These are phyloP conservation scores for Edolisoma coerulescens DNA, from an alignment of 2,113 vertebrate species.

Conservation along the genomic window DNA sequence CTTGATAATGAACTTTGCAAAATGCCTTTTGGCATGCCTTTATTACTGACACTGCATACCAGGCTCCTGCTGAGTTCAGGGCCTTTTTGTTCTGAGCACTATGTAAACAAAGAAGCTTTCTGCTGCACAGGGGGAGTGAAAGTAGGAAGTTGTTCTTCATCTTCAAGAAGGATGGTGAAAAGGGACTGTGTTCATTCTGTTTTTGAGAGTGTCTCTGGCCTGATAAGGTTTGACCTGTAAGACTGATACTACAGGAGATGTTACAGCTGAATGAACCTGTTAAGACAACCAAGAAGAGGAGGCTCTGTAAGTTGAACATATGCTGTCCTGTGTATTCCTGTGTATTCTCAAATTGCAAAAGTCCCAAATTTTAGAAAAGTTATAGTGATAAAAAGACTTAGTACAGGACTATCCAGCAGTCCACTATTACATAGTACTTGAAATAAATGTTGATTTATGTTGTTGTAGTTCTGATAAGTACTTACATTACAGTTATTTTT, in stretches of 20 bases:
- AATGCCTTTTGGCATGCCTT: neutral
- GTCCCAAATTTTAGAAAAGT: neutral
- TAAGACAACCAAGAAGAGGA: neutral
- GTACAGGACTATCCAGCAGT: neutral
- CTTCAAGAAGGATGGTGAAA: neutral
- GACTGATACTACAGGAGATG: neutral
- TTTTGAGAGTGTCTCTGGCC: neutral
- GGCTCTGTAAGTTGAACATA: neutral
- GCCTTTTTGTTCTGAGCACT: neutral
- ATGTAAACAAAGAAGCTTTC: neutral
- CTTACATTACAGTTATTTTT: slow-evolving; percentile 37
- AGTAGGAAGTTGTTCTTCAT: neutral
- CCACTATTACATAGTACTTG: neutral
- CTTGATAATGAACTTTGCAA: neutral
- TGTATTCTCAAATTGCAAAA: neutral
- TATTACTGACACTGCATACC: neutral
- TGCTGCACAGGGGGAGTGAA: neutral
- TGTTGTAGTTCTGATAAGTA: slow-evolving; percentile 9
- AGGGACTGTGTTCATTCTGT: neutral
- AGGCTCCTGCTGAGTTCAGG: neutral
- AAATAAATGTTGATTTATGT: slow-evolving; percentile 11
- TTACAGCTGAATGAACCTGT: neutral
- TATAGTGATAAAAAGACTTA: neutral
- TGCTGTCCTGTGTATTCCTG: neutral
- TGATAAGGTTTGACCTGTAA: neutral